A percentile compares a stretch with the other conserved stretches of the same genome.
Evolutionary conservation across 2,113 vertebrate species (phyloP).

Genomic region (Peromyscus maniculatus): DNA sequence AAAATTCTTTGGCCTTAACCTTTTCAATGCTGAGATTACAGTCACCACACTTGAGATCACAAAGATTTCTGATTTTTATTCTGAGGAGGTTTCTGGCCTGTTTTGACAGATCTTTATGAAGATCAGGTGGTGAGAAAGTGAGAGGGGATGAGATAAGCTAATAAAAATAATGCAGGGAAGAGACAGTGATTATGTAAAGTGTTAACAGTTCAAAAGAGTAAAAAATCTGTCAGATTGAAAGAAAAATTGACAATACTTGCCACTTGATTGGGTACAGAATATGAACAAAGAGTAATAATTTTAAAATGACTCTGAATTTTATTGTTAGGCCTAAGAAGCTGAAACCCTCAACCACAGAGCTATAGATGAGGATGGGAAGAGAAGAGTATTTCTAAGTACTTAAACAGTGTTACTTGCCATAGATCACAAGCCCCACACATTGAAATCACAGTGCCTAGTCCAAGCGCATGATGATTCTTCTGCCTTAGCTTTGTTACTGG

Average conservation of each 20-base stretch:
- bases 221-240: slow-evolving; percentile 39
- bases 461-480: neutral
- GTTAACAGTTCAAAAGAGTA: slow-evolving; percentile 16
- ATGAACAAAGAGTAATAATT: neutral
- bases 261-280: neutral
- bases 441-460: slow-evolving; percentile 7
- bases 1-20: neutral
- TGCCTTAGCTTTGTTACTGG: neutral
- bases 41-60: neutral
- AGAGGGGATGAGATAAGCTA: slow-evolving; percentile 8
- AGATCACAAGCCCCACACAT: neutral
- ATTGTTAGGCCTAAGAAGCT: neutral
- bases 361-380: neutral
- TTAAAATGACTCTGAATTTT: slow-evolving; percentile 32
- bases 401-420: neutral
- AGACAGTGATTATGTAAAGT: neutral
- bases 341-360: neutral
- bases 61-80: neutral
- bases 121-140: neutral
- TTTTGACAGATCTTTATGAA: slow-evolving; percentile 16
- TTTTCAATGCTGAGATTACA: neutral
- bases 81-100: neutral
- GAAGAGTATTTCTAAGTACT: neutral
- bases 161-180: slow-evolving; percentile 41
- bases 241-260: neutral